Evolutionary conservation across 2,888 invertebrate genomes (phyloP).

Genomic region (Iselma pallidipennis): DNA sequence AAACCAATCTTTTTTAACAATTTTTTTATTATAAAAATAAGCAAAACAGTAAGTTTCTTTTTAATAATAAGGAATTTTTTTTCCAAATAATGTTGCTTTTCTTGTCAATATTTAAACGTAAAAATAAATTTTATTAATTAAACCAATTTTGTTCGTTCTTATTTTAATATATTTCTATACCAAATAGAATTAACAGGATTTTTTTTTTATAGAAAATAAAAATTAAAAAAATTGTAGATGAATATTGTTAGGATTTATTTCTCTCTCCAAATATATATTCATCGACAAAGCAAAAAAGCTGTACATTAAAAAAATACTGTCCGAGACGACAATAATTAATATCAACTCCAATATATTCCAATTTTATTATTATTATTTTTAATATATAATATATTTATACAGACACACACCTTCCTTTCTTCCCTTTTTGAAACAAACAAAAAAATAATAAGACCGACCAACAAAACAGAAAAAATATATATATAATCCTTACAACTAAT

Average conservation of each 20-base stretch:
- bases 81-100: neutral
- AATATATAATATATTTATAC: neutral
- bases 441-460: too few species aligned
- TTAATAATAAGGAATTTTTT: neutral
- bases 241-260: neutral
- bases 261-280: slow-evolving; percentile 17
- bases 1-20: too few species aligned
- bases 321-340: slow-evolving; percentile 44
- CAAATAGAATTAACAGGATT: slow-evolving; percentile 21
- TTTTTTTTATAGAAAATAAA: slow-evolving; percentile 4
- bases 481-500: slow-evolving; percentile 44
- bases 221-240: neutral
- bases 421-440: slow-evolving; percentile 28
- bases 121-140: neutral
- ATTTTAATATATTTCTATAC: neutral
- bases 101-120: neutral
- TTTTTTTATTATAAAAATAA: slow-evolving; percentile 4
- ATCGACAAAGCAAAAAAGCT: slow-evolving; percentile 56
- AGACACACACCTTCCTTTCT: slow-evolving; percentile 38
- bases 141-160: neutral
- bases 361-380: too few species aligned
- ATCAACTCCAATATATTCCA: slow-evolving; percentile 48
- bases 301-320: slow-evolving; percentile 57
- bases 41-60: neutral
- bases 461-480: slow-evolving; percentile 41